These are phyloP conservation scores for Desoria tigrina DNA, from an alignment of 2,888 invertebrate species.

Conservation along the genomic window DNA sequence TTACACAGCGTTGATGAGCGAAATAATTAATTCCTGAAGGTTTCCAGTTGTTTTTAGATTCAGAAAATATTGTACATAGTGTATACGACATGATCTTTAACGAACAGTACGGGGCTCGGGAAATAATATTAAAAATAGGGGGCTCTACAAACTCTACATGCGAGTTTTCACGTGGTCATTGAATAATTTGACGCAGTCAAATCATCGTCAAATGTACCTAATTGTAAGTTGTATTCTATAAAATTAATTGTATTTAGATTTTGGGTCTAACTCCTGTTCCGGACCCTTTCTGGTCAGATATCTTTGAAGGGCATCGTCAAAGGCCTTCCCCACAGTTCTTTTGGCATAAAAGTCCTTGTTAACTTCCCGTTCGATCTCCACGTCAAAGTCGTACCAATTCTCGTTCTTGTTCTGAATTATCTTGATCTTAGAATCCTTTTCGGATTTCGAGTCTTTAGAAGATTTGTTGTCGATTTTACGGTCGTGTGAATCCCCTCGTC, in stretches of 20 bases:
- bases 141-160: no score
- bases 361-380: slow-evolving; percentile 17
- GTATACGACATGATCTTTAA: no score
- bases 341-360: slow-evolving; percentile 72
- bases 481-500: not conserved
- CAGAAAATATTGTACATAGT: no score
- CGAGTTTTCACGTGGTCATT: no score
- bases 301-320: slow-evolving; percentile 69
- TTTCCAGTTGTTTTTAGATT: no score
- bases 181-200: no score
- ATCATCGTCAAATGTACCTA: no score
- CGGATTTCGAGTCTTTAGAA: slow-evolving; percentile 8
- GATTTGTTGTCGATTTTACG: slow-evolving; percentile 25
- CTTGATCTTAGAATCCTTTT: slow-evolving; percentile 26
- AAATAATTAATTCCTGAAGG: no score
- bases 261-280: slow-evolving; percentile 1
- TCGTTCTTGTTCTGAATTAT: slow-evolving; percentile 21
- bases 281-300: slow-evolving; percentile 54
- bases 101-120: no score
- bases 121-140: no score
- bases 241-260: not conserved
- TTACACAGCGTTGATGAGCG: no score
- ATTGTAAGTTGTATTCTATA: no score
- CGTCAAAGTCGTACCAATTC: slow-evolving; percentile 18
- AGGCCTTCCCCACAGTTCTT: slow-evolving; percentile 75